phyloP scores from a whole-genome alignment of 1,140 invertebrate genomes.

The Ceratoteleas bidentatus region DNA sequence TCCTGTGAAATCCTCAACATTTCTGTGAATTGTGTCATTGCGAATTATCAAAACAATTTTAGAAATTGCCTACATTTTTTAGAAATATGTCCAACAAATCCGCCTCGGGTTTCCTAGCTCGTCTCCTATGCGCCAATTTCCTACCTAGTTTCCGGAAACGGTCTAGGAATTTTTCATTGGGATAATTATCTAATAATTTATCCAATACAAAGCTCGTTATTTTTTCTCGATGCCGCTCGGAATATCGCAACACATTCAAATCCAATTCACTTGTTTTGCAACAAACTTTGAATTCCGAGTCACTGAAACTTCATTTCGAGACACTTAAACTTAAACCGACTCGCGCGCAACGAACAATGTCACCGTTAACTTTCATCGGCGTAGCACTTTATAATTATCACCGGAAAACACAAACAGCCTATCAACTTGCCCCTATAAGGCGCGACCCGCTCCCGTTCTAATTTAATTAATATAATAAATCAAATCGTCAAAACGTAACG shows the following conservation, averaged over 20 bases:
- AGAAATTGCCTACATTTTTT: too few relatives aligned
- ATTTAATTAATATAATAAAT: slow-evolving; percentile 1
- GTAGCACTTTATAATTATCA: background rate
- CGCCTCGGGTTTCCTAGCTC: too few relatives aligned
- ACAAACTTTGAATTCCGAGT: background rate
- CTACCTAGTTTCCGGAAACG: too few relatives aligned
- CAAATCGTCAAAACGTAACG: background rate
- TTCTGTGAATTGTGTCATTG: too few relatives aligned
- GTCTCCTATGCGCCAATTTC: too few relatives aligned
- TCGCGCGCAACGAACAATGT: background rate
- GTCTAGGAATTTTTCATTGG: too few relatives aligned
- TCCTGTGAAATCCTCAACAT: too few relatives aligned
- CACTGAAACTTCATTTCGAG: background rate
- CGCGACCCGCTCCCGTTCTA: background rate
- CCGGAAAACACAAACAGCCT: background rate
- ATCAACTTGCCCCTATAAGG: background rate
- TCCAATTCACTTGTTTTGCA: background rate
- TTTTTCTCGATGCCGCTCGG: too few relatives aligned
- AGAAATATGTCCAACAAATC: too few relatives aligned
- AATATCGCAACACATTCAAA: background rate
- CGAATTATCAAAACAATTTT: too few relatives aligned
- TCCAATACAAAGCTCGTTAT: too few relatives aligned
- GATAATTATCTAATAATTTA: too few relatives aligned
- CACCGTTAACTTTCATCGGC: background rate
- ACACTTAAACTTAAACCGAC: background rate